Percentiles rank a stretch among this genome's conserved stretches.
These are phyloP conservation scores for Drepana arcuata DNA, from an alignment of 1,140 invertebrate species.

Conservation along the genomic window DNA sequence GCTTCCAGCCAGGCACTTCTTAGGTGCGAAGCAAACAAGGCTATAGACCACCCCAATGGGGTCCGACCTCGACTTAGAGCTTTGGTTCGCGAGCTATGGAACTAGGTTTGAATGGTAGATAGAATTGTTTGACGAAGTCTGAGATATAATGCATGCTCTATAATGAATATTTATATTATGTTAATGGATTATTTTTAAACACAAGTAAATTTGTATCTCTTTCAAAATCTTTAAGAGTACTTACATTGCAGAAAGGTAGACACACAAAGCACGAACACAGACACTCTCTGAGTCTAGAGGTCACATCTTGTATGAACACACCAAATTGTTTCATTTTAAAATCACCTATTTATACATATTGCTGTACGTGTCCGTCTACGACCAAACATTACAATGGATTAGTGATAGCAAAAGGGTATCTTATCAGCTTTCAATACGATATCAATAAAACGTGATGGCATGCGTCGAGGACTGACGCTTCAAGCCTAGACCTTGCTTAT, in stretches of 20 bases:
- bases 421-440: constrained; percentile 51
- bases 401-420: constrained; percentile 39
- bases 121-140: too few species aligned
- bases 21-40: too few species aligned
- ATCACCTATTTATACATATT: constrained; percentile 2
- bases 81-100: too few species aligned
- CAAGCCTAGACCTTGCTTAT: constrained; percentile 45
- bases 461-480: constrained; percentile 13
- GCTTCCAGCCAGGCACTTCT: too few species aligned
- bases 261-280: constrained; percentile 20
- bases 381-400: constrained; percentile 29
- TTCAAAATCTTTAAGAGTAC: too few species aligned
- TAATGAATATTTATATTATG: too few species aligned
- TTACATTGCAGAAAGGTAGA: constrained; percentile 24
- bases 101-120: too few species aligned
- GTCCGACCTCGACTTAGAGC: too few species aligned
- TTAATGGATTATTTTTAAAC: too few species aligned
- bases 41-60: too few species aligned
- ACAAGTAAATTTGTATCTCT: too few species aligned
- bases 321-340: constrained; percentile 18
- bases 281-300: constrained; percentile 24
- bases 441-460: constrained; percentile 43
- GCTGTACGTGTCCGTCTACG: constrained; percentile 8
- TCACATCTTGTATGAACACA: constrained; percentile 22
- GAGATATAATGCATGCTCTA: too few species aligned